These are phyloP conservation scores for Sturnus vulgaris DNA, from an alignment of 2,113 vertebrate genomes.

Conservation along the genomic window DNA sequence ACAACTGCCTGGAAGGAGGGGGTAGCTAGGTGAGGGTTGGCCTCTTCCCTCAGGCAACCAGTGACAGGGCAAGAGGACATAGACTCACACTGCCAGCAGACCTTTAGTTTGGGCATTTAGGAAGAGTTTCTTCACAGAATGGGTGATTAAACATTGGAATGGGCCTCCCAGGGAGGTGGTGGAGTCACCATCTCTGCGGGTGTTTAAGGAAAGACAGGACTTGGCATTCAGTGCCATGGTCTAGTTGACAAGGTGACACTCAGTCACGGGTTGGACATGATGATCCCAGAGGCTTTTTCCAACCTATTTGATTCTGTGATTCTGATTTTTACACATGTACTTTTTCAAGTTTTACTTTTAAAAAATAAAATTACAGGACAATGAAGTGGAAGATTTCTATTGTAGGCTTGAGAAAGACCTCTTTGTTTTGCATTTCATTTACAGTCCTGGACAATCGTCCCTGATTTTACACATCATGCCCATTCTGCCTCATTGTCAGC, in stretches of 20 bases:
- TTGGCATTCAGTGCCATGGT: not conserved
- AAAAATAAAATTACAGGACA: not conserved
- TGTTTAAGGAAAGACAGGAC: not conserved
- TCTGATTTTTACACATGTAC: not conserved
- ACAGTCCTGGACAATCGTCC: slow-evolving; percentile 80
- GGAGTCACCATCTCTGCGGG: not conserved
- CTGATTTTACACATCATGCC: slow-evolving; percentile 90
- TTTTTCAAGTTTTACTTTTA: not conserved
- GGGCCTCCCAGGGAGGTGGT: not conserved
- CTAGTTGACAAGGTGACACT: not conserved
- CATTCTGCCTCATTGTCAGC: slow-evolving; percentile 86
- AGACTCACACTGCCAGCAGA: not conserved
- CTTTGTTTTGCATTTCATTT: not conserved
- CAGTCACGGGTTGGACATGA: not conserved
- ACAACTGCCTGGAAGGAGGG: not conserved
- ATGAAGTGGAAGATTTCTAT: not conserved
- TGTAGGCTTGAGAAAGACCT: not conserved
- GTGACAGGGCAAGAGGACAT: not conserved
- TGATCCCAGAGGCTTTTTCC: not conserved
- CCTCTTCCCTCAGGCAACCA: not conserved
- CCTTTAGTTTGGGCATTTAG: not conserved
- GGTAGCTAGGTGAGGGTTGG: too few species aligned
- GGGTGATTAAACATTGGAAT: not conserved
- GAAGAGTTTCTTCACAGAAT: not conserved
- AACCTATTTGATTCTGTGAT: not conserved